Conservation (phyloP, 2,797 vertebrate genomes). For the Sebastes vulpes region DNA sequence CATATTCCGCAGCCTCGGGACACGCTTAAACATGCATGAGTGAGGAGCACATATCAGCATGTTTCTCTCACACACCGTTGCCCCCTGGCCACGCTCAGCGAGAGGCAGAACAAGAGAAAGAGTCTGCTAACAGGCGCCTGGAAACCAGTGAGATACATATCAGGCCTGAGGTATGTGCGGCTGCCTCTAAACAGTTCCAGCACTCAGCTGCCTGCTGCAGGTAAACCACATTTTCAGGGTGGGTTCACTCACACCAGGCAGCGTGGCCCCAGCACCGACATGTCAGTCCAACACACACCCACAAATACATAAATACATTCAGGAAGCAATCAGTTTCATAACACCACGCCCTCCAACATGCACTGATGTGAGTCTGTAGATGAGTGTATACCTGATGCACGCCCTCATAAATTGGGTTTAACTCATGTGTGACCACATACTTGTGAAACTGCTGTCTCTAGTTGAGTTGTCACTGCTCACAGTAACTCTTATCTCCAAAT, state of each 20-base stretch:
- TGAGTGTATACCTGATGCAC: background rate
- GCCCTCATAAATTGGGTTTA: background rate
- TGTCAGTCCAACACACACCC: background rate
- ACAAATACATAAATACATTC: background rate
- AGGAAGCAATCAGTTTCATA: background rate
- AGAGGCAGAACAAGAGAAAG: constrained; percentile 22
- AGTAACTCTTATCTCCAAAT: background rate
- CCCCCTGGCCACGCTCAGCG: constrained; percentile 33
- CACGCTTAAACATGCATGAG: constrained; percentile 60
- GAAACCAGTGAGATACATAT: constrained; percentile 53
- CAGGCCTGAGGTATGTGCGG: constrained; percentile 40
- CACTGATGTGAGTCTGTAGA: background rate
- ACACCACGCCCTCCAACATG: constrained; percentile 24
- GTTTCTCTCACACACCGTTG: constrained; percentile 23
- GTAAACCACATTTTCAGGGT: constrained; percentile 35
- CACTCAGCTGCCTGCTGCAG: constrained; percentile 7
- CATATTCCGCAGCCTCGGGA: constrained; percentile 41
- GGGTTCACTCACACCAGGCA: constrained; percentile 4
- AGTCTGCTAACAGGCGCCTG: constrained; percentile 40
- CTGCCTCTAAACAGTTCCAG: constrained; percentile 18
- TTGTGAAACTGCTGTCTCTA: background rate
- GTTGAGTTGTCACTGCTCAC: background rate
- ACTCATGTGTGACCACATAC: background rate
- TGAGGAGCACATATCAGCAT: constrained; percentile 35
- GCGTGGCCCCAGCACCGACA: background rate